phyloP scores from a whole-genome alignment of 2,113 vertebrate species.

The Amphilophus citrinellus region DNA sequence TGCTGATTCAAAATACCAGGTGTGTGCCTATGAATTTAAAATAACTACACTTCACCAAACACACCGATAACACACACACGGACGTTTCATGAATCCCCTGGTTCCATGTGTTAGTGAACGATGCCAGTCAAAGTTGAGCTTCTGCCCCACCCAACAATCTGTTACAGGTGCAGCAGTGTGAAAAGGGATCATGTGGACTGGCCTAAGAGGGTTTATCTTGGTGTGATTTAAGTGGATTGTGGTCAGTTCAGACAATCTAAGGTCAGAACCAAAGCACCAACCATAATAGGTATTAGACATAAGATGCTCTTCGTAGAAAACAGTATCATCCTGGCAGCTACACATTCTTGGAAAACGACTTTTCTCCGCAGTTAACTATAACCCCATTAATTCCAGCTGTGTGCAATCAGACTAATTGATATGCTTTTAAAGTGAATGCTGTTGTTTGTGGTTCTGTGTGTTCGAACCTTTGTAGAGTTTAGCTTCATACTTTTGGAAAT shows the following conservation, averaged over 20 bases:
- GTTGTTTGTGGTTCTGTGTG: background rate
- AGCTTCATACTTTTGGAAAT: background rate
- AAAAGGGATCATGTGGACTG: background rate
- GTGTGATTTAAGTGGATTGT: slow-evolving; percentile 51
- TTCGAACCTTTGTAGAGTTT: background rate
- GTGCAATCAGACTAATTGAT: background rate
- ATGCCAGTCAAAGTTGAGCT: background rate
- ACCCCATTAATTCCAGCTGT: background rate
- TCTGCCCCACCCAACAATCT: slow-evolving; percentile 2
- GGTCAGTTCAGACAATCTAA: slow-evolving; percentile 4
- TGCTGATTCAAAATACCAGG: too few species aligned
- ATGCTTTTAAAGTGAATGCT: background rate
- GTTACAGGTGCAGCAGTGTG: slow-evolving; percentile 7
- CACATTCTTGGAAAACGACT: background rate
- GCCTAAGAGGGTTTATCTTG: slow-evolving; percentile 21
- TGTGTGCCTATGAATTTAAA: too few species aligned
- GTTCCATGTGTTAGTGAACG: background rate
- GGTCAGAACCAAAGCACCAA: slow-evolving; percentile 1
- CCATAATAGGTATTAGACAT: slow-evolving; percentile 17
- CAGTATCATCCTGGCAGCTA: background rate
- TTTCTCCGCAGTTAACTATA: background rate
- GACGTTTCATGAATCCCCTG: background rate
- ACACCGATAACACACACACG: background rate
- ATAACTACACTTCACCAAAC: too few species aligned
- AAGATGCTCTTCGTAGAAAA: slow-evolving; percentile 45